Percentiles rank a stretch among this genome's conserved stretches.
Conservation (phyloP, 2,797 vertebrate species). For the Enteromius fasciolatus region DNA sequence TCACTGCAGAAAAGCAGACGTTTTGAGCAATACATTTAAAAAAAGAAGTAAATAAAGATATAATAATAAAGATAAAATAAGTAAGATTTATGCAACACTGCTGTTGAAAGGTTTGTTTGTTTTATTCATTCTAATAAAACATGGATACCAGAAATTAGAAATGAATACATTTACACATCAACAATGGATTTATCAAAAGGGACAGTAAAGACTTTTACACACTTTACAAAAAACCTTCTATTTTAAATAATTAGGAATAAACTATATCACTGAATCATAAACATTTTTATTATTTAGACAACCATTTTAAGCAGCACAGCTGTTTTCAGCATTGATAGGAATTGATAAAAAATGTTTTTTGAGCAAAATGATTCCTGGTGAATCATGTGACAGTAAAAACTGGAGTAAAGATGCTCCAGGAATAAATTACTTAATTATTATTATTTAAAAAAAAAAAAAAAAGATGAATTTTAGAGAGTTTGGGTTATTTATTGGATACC, state of each 20-base stretch:
- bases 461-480: not conserved
- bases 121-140: not conserved
- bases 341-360: not conserved
- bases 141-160: too few relatives aligned
- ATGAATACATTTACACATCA: not conserved
- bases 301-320: not conserved
- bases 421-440: not conserved
- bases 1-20: not conserved
- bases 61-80: not conserved
- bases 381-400: not conserved
- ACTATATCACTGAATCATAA: not conserved
- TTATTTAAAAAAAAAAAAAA: too few relatives aligned
- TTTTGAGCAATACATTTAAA: not conserved
- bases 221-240: not conserved
- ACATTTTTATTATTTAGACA: not conserved
- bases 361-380: not conserved
- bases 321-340: not conserved
- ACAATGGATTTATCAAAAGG: not conserved
- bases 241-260: not conserved
- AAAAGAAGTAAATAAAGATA: too few relatives aligned
- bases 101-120: not conserved
- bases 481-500: not conserved
- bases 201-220: not conserved
- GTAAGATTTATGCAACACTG: not conserved
- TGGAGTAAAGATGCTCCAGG: not conserved